Evolutionary conservation across 35 echinoderm and acorn worm genomes (phyloP), one percentile per base, ranked within the genome.

Genomic region (Amphiura filiformis): DNA sequence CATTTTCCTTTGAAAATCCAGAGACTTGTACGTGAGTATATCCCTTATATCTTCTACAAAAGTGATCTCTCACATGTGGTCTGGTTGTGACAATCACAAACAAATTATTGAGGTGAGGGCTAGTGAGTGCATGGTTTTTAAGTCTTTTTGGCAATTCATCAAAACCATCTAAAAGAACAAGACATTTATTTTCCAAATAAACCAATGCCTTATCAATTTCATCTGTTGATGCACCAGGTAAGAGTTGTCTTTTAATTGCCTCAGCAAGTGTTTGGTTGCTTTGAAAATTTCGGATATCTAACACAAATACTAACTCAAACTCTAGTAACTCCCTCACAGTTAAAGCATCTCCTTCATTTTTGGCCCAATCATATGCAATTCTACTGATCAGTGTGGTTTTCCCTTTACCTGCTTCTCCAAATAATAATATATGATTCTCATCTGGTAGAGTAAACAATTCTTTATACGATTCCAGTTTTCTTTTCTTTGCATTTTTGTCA

Each of bases 361-460:
- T 22, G 13, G 56, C 82, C 82, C 82, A 84, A 65, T 84, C 49
- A 36, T 84, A 84, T 12, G 56, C 82, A 84, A 84, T 84, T 31
- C 30, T 61, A 36, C 31, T 36, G 13, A 84, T 23, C 26, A 65
- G 47, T 34, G 82, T 84, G 49, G 82, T 61, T 70, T 84, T 84
- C 12, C 82, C 82, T 20, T 28, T 36, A 33, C 82, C 82, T 61
- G 82, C 56, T 31, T 84, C 37, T 37, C 47, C 82, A 44, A 61
- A 44, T 34, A 65, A 32, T 20, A 84, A 20, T 56, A 75, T 65
- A 22, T 61, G 82, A 61, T 65, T 65, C 23, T 37, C 2, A 23
- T 41, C 79, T 34, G 32, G 22, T 34, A 37, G 37, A 2, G 42
- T 32, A 18, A 84, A 26, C 9, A 84, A 36, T 14, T 84, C 52